Conservation (phyloP, 2,888 invertebrate species). For the Drosophila mimica region DNA sequence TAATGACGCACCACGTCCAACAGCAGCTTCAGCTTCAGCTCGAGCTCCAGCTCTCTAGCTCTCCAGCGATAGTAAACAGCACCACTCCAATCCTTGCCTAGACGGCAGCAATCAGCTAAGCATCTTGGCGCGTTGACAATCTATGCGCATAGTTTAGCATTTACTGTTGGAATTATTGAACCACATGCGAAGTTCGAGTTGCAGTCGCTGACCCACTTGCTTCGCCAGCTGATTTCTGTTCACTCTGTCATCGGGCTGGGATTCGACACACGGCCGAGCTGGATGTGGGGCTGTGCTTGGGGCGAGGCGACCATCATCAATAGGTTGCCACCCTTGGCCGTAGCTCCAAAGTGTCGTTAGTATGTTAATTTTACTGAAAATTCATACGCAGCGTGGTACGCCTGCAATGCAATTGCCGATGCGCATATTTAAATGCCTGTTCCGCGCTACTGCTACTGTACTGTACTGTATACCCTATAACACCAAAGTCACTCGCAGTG, state of each 20-base stretch:
- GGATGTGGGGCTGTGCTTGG: slow-evolving; percentile 26
- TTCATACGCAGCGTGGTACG: slow-evolving; percentile 70
- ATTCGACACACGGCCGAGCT: slow-evolving; percentile 1
- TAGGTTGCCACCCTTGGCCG: slow-evolving; percentile 57
- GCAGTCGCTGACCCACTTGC: slow-evolving; percentile 63
- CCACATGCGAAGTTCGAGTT: slow-evolving; percentile 69
- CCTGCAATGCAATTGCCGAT: slow-evolving; percentile 66
- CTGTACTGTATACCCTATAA: slow-evolving; percentile 23
- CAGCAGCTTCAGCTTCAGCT: slow-evolving; percentile 24
- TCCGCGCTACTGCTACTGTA: slow-evolving; percentile 23
- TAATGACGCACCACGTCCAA: slow-evolving; percentile 76
- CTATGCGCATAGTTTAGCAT: slow-evolving; percentile 79
- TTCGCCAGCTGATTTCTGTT: slow-evolving; percentile 44
- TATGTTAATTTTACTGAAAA: slow-evolving; percentile 68
- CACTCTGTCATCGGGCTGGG: slow-evolving; percentile 9
- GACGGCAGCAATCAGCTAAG: slow-evolving; percentile 65
- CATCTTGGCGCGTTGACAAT: slow-evolving; percentile 75
- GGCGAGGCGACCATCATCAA: slow-evolving; percentile 54
- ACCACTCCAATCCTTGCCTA: slow-evolving; percentile 57
- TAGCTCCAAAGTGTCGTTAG: slow-evolving; percentile 58
- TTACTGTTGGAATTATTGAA: slow-evolving; percentile 74
- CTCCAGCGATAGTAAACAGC: slow-evolving; percentile 21
- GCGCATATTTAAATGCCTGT: slow-evolving; percentile 66
- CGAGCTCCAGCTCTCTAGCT: background rate
- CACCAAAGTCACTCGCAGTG: background rate